Conservation (phyloP, 2,113 vertebrate species). For the Istiophorus platypterus region DNA sequence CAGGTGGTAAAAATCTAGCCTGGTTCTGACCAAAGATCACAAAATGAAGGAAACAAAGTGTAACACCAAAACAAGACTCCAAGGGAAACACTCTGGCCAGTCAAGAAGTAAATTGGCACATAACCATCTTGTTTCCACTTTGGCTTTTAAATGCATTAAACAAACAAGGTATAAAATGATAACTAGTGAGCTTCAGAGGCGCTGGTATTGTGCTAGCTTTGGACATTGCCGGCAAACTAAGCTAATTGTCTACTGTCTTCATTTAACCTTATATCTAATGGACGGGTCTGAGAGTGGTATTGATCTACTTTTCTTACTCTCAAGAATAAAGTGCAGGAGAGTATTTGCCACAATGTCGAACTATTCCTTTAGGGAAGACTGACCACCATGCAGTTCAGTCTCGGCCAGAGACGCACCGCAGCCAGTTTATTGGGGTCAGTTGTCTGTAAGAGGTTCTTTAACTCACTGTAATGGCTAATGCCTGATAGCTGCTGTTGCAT, state of each 20-base stretch:
- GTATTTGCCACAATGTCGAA: not conserved
- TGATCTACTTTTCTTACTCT: not conserved
- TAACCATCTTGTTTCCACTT: not conserved
- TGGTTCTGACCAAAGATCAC: no score
- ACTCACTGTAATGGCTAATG: not conserved
- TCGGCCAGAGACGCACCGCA: not conserved
- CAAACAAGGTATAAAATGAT: no score
- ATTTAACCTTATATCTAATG: not conserved
- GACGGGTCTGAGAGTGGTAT: not conserved
- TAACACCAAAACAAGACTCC: not conserved
- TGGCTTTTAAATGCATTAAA: not conserved
- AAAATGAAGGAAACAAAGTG: no score
- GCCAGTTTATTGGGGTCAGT: not conserved
- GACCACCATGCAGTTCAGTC: not conserved
- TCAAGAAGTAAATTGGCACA: not conserved
- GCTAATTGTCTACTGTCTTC: not conserved
- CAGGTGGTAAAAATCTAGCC: not conserved
- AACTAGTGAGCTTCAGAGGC: no score
- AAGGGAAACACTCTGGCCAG: not conserved
- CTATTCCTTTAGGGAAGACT: not conserved
- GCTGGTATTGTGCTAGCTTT: not conserved
- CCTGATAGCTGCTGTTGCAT: conserved; percentile 2
- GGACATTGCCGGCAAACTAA: not conserved
- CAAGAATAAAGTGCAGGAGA: not conserved
- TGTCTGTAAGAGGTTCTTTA: conserved; percentile 17